Base-by-base conservation (phyloP, 2,888 invertebrate genomes). In the Cephonodes hylas region DNA sequence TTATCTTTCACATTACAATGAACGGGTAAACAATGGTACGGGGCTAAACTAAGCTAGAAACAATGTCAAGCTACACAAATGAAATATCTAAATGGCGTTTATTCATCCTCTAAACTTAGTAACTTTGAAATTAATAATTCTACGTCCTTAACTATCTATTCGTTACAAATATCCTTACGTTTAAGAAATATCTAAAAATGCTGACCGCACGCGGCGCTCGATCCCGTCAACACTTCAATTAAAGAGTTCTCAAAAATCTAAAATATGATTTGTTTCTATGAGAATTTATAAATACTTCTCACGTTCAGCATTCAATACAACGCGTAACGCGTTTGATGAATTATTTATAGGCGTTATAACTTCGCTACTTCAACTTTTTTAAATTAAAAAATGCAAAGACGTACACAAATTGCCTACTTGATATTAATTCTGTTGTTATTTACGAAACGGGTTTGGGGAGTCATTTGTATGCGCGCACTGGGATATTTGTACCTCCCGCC, bases 31-130 rank as follows among this genome's bases (percentile, higher is more conserved):
- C 75, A 82, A 72, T 68, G 69, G 10, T 53, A 78, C 74, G 70
- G 76, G 67, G 81, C 90, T 91, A 91, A 86, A 80, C 90, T 91
- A 91, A 80, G 63, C 87, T 89, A 86, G 69, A 71, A 66, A 63
- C 74, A 71, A 77, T 79, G 79, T 83, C 63, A 71, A 69, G 66
- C 88, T 90, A 89, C 83, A 81, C 80, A 91, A 90, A 86, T 77
- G 42, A 88, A 81, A 70, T 53, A 66, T 79, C 87, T 91, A 91
- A 79, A 82, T 82, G 79, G 83, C 76, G 72, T 76, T 83, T 83
- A 78, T 88, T 86, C 91, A 92, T 92, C 92, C 92, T 92, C 92
- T 92, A 92, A 92, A 92, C 92, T 85, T 90, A 91, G 90, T 90
- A 85, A 84, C 85, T 81, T 76, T 74, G 74, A 70, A 87, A 85